phyloP scores from a whole-genome alignment of 2,888 invertebrate species.

The Cantharis rustica region DNA sequence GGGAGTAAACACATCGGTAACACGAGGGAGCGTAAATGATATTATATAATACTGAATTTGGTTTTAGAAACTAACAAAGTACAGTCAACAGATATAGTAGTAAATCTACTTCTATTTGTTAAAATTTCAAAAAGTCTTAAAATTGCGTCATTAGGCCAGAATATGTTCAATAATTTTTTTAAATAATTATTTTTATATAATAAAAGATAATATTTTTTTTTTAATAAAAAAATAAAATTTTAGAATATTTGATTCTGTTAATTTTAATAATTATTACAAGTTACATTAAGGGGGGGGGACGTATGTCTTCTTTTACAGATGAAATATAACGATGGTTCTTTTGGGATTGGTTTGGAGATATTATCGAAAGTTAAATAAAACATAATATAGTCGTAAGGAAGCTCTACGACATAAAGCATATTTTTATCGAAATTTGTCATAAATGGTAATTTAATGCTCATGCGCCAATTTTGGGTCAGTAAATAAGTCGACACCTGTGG shows the following conservation, averaged over 20 bases:
- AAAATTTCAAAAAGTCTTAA: no score
- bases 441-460: not conserved
- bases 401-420: not conserved
- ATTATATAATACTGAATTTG: not conserved
- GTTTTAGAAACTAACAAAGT: not conserved
- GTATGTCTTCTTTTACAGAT: no score
- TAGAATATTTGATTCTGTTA: no score
- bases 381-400: not conserved
- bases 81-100: not conserved
- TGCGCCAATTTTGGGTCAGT: slow-evolving; percentile 3
- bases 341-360: not conserved
- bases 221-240: no score
- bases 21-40: not conserved
- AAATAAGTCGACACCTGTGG: slow-evolving; percentile 4
- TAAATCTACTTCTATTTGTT: no score
- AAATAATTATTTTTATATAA: no score
- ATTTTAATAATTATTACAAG: no score
- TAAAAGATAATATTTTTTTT: no score
- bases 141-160: no score
- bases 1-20: not conserved
- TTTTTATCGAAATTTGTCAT: not conserved
- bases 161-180: no score
- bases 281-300: no score
- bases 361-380: not conserved
- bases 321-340: no score